Evolutionary conservation across 2,797 vertebrate genomes (phyloP).

Genomic region (Eleutherodactylus coqui): DNA sequence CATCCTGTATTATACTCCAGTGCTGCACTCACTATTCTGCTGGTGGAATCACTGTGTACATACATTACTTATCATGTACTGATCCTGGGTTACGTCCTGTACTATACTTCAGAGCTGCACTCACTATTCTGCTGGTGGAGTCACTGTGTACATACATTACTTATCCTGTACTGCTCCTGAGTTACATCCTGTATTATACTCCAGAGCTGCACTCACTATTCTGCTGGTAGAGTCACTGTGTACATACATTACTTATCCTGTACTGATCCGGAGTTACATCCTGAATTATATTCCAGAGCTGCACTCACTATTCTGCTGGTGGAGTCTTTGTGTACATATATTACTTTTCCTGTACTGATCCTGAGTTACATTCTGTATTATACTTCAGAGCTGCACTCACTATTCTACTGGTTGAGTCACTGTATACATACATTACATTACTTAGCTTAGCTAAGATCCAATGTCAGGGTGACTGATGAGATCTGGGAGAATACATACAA

Average conservation of each 20-base stretch:
- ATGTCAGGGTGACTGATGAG: no score
- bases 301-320: not conserved
- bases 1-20: constrained; percentile 1
- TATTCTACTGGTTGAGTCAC: no score
- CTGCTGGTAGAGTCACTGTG: not conserved
- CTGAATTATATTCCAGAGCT: not conserved
- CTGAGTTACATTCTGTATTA: no score
- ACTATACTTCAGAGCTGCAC: not conserved
- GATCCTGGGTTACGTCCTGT: no score
- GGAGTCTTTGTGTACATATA: not conserved
- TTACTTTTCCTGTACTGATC: no score
- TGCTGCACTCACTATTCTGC: not conserved
- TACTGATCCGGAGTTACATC: no score
- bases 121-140: constrained; percentile 9
- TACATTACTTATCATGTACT: no score
- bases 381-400: no score
- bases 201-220: constrained; percentile 1
- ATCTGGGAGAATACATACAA: not conserved
- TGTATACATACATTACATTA: no score
- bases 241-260: not conserved
- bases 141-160: constrained; percentile 4
- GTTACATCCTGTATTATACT: constrained; percentile 15
- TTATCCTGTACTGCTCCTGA: no score
- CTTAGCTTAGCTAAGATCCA: no score
- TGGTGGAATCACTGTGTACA: not conserved